Percentiles rank a stretch among this genome's conserved stretches.
These are phyloP conservation scores for Pseudotriccus pelzelni DNA, from an alignment of 2,797 vertebrate species.

Conservation along the genomic window DNA sequence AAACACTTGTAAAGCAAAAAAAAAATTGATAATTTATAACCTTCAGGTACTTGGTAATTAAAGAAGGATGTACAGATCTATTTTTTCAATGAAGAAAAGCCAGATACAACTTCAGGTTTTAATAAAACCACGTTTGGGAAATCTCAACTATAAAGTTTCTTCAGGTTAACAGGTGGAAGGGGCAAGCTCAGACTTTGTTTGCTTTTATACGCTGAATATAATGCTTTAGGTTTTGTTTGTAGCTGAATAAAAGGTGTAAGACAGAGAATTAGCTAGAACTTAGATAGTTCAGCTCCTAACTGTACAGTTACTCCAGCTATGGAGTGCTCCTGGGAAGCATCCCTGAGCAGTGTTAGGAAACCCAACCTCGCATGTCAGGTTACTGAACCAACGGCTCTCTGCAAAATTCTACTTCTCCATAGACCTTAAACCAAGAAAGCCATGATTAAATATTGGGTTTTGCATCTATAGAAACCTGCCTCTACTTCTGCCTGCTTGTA, in stretches of 20 bases:
- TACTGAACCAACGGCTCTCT: neutral
- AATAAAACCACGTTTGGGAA: conserved; percentile 47
- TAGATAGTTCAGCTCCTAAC: neutral
- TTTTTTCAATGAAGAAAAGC: conserved; percentile 77
- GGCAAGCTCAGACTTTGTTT: neutral
- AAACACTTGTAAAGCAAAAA: conserved; percentile 62
- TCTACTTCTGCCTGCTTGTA: conserved; percentile 71
- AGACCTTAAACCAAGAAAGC: conserved; percentile 42
- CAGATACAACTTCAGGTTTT: conserved; percentile 61
- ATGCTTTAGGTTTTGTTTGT: neutral
- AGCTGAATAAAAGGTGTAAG: neutral
- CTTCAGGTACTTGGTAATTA: conserved; percentile 80
- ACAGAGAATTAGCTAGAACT: neutral
- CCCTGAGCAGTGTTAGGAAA: neutral
- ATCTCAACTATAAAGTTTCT: conserved; percentile 50
- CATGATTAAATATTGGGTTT: conserved; percentile 35
- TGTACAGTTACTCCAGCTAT: neutral
- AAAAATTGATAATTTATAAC: conserved; percentile 65
- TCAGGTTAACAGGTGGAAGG: conserved; percentile 51
- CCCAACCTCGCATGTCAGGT: neutral
- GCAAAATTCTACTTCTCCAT: conserved; percentile 8
- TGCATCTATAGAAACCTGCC: conserved; percentile 53
- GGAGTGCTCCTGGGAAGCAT: neutral
- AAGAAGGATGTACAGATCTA: conserved; percentile 75
- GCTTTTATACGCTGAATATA: conserved; percentile 35